Base-by-base conservation (phyloP, 64 coral and sea anemone genomes). In the Platygyra sinensis region DNA sequence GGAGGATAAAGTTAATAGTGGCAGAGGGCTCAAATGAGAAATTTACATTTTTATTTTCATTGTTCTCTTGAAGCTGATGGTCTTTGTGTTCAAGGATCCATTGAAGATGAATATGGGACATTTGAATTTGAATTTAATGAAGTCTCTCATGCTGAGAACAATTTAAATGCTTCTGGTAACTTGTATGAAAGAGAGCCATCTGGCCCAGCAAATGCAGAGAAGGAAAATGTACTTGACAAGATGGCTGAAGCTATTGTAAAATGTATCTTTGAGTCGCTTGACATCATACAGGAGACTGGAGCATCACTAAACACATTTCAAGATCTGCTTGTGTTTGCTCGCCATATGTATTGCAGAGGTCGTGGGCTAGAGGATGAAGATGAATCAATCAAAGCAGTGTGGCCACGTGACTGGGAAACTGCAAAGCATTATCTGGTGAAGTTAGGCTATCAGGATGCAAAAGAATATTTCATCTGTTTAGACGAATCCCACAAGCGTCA, bases 251-350 rank as follows among this genome's bases (percentile, higher is more conserved):
- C 91, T 71, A 89, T 94, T 33, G 92, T 94, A 62, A 88, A 94
- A 89, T 88, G 67, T 51, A 94, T 94, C 78, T 94, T 94, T 89
- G 86, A 94, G 72, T 72, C 86, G 32, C 92, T 94, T 88, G 92
- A 94, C 52, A 82, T 88, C 61, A 82, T 83, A 76, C 78, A 94
- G 54, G 78, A 94, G 42, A 83, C 78, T 49, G 86, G 86, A 33
- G 92, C 78, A 83, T 94, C 92, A 94, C 86, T 94, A 57, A 89
- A 89, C 67, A 94, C 86, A 73, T 82, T 94, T 94, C 86, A 89
- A 69, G 92, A 94, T 89, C 67, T 94, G 76, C 86, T 38, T 94
- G 69, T 83, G 60, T 93, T 94, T 89, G 92, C 92, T 83, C 86
- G 92, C 17, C 78, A 83, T 73, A 94, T 94, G 86, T 89, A 76